Evolutionary conservation across 2,888 invertebrate species (phyloP).

Genomic region (Caenorhabditis zanzibari): DNA sequence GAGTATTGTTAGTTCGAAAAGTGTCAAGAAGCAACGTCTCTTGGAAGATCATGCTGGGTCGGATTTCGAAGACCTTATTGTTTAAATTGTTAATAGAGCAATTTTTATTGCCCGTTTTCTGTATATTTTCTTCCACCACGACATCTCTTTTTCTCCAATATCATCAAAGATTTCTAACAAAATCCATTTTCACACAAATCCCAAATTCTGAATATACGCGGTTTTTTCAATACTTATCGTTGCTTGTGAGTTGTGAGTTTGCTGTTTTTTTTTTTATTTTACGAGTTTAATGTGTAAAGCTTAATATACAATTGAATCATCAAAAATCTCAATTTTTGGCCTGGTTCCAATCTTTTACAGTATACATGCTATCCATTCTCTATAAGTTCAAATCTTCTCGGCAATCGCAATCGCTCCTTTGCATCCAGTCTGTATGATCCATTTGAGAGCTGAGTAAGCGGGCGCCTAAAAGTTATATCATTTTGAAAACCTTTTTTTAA

Average conservation of each 20-base stretch:
- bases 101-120: background rate
- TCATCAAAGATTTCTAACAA: too few species aligned
- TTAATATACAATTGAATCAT: too few species aligned
- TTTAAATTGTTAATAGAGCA: constrained; percentile 33
- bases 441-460: constrained; percentile 91
- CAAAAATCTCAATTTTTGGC: too few species aligned
- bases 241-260: background rate
- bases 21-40: constrained; percentile 55
- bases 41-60: constrained; percentile 57
- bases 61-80: constrained; percentile 70
- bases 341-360: too few species aligned
- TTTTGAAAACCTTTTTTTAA: background rate
- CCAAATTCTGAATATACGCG: background rate
- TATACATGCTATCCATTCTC: too few species aligned
- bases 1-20: constrained; percentile 41
- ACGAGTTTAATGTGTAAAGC: background rate
- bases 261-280: background rate
- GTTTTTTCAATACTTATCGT: background rate
- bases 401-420: constrained; percentile 95
- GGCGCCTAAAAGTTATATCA: constrained; percentile 87
- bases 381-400: constrained; percentile 89
- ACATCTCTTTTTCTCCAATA: background rate
- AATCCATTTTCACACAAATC: background rate
- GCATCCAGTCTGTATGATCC: constrained; percentile 93
- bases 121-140: background rate